Conservation (phyloP, 2,797 vertebrate genomes). For the Hirundo rustica region DNA sequence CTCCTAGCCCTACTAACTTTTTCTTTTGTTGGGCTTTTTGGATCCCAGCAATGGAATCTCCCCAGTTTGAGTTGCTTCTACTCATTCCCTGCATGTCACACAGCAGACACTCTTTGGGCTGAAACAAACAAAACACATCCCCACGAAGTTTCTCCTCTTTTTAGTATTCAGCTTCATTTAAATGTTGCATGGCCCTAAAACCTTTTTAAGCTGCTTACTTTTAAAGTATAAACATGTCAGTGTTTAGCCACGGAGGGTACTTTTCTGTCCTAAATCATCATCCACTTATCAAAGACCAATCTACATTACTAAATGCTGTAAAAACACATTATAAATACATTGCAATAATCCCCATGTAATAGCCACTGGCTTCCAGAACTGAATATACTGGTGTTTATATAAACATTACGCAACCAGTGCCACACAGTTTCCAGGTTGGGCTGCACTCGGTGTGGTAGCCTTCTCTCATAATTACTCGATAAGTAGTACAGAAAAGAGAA, state of each 20-base stretch:
- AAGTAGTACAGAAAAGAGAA: neutral
- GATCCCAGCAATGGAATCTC: neutral
- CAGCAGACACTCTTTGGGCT: neutral
- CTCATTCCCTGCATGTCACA: neutral
- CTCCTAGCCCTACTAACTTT: neutral
- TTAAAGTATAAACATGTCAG: neutral
- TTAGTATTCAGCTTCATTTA: neutral
- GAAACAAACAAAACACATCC: neutral
- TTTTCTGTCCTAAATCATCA: neutral
- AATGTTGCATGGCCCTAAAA: neutral
- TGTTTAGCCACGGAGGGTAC: neutral
- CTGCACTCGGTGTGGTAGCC: neutral
- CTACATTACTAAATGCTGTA: neutral
- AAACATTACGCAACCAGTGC: neutral
- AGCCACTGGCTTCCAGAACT: neutral
- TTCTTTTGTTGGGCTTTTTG: neutral
- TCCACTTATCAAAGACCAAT: neutral
- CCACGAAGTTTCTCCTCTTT: neutral
- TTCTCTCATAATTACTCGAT: neutral
- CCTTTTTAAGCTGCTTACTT: constrained; percentile 15
- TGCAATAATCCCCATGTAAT: neutral
- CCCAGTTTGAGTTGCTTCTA: neutral
- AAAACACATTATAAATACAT: constrained; percentile 9
- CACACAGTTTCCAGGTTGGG: neutral
- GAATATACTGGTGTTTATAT: neutral